Percentiles rank a stretch among this genome's conserved stretches.
Evolutionary conservation across 2,797 vertebrate genomes (phyloP).

Genomic region (Trichosurus vulpecula): DNA sequence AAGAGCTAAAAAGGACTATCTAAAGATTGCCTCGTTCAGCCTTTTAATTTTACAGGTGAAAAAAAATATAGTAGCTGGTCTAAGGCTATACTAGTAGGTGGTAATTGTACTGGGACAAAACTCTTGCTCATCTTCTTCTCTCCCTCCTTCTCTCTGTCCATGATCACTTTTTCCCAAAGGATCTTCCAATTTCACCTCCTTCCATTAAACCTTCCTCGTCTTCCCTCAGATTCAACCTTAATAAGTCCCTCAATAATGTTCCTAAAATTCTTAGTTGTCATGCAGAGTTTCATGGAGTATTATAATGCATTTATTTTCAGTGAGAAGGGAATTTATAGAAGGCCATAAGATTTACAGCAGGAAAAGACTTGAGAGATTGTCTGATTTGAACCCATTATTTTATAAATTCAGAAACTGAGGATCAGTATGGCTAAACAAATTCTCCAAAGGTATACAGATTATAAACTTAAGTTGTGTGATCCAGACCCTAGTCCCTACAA

Average conservation of each 20-base stretch:
- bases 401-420: not conserved
- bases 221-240: not conserved
- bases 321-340: not conserved
- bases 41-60: not conserved
- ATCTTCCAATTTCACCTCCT: not conserved
- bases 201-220: not conserved
- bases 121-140: not conserved
- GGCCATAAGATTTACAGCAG: not conserved
- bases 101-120: accelerated
- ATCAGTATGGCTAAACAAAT: not conserved
- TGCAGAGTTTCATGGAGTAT: not conserved
- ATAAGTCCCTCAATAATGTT: not conserved
- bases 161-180: not conserved
- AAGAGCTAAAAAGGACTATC: not conserved
- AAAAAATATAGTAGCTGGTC: not conserved
- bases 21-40: not conserved
- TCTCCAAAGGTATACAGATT: not conserved
- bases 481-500: not conserved
- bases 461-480: no score
- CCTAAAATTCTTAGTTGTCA: not conserved
- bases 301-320: not conserved
- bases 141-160: not conserved
- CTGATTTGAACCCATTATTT: not conserved
- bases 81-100: not conserved
- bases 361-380: not conserved